Evolutionary conservation across 2,113 vertebrate genomes (phyloP).

Genomic region (Stictonetta naevosa): DNA sequence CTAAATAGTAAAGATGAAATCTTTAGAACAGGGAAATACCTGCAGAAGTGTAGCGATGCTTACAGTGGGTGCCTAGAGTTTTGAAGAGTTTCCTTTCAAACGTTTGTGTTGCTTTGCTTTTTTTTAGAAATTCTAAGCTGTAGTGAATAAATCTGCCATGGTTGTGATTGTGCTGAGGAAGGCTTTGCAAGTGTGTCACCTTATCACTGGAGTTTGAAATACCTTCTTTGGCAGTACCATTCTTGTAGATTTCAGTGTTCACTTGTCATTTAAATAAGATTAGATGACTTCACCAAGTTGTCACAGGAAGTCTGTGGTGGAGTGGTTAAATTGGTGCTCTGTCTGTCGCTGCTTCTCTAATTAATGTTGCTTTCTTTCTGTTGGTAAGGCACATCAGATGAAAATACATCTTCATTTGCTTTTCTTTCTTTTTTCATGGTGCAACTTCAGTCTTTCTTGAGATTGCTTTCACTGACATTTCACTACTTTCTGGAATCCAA

Average conservation of each 20-base stretch:
- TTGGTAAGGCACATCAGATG: not conserved
- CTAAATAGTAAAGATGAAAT: not conserved
- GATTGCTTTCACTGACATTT: not conserved
- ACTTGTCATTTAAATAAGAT: not conserved
- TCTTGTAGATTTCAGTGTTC: not conserved
- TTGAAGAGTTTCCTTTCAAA: not conserved
- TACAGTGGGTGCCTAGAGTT: not conserved
- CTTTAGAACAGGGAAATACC: not conserved
- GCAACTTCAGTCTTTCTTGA: not conserved
- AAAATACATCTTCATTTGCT: not conserved
- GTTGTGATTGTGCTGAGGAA: not conserved
- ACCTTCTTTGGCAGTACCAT: not conserved
- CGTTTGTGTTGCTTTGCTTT: not conserved
- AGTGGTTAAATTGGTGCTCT: not conserved
- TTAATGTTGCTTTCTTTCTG: not conserved
- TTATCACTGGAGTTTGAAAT: not conserved
- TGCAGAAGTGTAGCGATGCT: fast-evolving
- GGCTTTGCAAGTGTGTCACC: not conserved
- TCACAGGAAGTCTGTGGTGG: not conserved
- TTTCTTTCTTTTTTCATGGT: not conserved
- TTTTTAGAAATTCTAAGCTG: not conserved
- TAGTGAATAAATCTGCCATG: not conserved
- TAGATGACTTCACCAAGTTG: not conserved
- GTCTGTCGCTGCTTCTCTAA: not conserved
- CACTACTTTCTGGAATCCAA: not conserved